Evolutionary conservation across 2,888 invertebrate genomes (phyloP).

Genomic region (Conus canariensis): DNA sequence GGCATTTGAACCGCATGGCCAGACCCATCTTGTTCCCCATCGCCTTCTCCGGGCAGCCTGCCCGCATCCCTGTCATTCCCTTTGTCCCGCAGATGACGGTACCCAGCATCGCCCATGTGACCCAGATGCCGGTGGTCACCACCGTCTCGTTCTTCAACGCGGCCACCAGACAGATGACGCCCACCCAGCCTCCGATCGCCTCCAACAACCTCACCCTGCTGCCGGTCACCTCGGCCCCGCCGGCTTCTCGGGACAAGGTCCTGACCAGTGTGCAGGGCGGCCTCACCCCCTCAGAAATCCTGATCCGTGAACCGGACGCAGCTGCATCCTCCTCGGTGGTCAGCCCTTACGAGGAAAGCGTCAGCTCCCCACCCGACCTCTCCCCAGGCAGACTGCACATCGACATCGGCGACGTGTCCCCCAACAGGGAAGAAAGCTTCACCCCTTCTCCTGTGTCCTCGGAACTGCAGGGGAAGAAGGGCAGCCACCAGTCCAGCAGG

Average conservation of each 20-base stretch:
- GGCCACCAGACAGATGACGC: not conserved
- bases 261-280: not conserved
- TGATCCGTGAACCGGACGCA: not conserved
- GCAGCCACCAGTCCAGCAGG: not conserved
- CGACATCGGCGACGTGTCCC: not conserved
- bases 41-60: not conserved
- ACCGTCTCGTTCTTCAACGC: no score
- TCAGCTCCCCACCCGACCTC: not conserved
- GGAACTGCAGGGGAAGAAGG: not conserved
- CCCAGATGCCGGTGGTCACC: not conserved
- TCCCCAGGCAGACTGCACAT: constrained; percentile 23
- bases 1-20: not conserved
- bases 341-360: not conserved
- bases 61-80: constrained; percentile 6
- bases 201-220: not conserved
- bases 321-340: no score
- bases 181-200: constrained; percentile 1
- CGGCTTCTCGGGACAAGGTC: not conserved
- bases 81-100: not conserved
- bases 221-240: not conserved
- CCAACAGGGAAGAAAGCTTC: no score
- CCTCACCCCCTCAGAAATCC: not conserved
- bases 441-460: no score
- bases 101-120: not conserved
- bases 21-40: not conserved